phyloP scores from a whole-genome alignment of 2,113 vertebrate species.

The Rhipidura dahli region DNA sequence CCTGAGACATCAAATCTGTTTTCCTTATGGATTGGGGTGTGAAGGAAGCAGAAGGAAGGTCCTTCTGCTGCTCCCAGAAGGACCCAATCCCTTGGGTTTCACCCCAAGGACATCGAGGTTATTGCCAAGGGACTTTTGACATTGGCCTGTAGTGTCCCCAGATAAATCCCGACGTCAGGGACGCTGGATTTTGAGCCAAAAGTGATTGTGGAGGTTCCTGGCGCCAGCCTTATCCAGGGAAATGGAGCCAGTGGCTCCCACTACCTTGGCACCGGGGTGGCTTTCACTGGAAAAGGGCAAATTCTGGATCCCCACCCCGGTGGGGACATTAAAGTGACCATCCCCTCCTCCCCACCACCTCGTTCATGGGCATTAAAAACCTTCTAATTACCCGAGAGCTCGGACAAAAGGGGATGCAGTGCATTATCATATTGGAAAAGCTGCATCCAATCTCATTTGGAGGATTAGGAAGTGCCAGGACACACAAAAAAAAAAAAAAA shows the following conservation, averaged over 20 bases:
- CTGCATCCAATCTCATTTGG: constrained; percentile 36
- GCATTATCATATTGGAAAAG: neutral
- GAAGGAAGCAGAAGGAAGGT: too few relatives aligned
- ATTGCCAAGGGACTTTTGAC: neutral
- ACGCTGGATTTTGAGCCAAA: neutral
- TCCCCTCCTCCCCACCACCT: neutral
- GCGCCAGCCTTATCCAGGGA: neutral
- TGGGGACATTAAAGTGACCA: accelerated
- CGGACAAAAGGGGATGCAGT: neutral
- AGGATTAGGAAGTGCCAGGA: constrained; percentile 56
- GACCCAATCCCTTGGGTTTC: accelerated
- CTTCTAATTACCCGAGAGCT: neutral
- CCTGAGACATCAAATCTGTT: neutral
- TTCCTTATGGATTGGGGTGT: accelerated
- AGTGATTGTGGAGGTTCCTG: neutral
- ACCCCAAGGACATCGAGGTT: neutral
- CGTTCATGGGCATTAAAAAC: accelerated
- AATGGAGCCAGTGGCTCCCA: accelerated
- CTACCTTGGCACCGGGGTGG: neutral
- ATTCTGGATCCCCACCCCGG: accelerated
- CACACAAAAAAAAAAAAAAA: neutral
- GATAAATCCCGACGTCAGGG: neutral
- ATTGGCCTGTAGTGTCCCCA: neutral
- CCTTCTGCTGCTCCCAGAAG: neutral
- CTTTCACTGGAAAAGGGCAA: neutral